Evolutionary conservation across 2,888 invertebrate genomes (phyloP).

Genomic region (Anarsia innoxiella): DNA sequence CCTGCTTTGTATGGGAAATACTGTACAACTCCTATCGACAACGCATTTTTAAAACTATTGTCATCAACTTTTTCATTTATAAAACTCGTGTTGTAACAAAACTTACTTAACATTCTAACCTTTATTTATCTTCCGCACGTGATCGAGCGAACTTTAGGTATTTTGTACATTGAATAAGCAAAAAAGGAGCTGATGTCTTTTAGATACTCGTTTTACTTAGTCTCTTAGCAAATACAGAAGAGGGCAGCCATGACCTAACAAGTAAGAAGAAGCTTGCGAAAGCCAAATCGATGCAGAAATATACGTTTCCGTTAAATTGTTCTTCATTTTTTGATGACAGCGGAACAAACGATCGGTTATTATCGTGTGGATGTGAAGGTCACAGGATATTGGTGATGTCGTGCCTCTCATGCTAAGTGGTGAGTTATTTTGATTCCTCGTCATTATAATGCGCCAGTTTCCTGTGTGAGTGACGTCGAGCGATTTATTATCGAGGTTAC

Average conservation of each 20-base stretch:
- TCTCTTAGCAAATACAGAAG: constrained; percentile 4
- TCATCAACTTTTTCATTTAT: too few species aligned
- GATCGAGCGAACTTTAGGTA: too few species aligned
- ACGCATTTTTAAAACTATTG: too few species aligned
- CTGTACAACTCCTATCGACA: too few species aligned
- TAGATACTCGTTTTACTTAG: constrained; percentile 2
- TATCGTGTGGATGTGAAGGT: constrained; percentile 11
- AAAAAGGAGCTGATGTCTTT: too few species aligned
- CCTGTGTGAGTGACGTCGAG: constrained; percentile 26
- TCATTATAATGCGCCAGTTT: constrained; percentile 40
- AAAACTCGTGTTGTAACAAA: too few species aligned
- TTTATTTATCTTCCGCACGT: too few species aligned
- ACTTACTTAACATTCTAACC: too few species aligned
- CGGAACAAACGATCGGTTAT: constrained; percentile 7
- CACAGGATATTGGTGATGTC: constrained; percentile 26
- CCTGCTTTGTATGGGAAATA: constrained; percentile 21
- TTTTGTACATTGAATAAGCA: too few species aligned
- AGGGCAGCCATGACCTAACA: constrained; percentile 7
- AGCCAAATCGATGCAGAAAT: not conserved
- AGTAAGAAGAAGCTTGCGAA: constrained; percentile 3
- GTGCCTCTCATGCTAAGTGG: constrained; percentile 30
- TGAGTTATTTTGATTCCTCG: constrained; percentile 20
- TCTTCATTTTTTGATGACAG: constrained; percentile 1
- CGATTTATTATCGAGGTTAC: constrained; percentile 16
- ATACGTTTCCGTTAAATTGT: constrained; percentile 3